These are phyloP conservation scores for Nemoura dubitans DNA, from an alignment of 2,888 invertebrate species.

Conservation along the genomic window DNA sequence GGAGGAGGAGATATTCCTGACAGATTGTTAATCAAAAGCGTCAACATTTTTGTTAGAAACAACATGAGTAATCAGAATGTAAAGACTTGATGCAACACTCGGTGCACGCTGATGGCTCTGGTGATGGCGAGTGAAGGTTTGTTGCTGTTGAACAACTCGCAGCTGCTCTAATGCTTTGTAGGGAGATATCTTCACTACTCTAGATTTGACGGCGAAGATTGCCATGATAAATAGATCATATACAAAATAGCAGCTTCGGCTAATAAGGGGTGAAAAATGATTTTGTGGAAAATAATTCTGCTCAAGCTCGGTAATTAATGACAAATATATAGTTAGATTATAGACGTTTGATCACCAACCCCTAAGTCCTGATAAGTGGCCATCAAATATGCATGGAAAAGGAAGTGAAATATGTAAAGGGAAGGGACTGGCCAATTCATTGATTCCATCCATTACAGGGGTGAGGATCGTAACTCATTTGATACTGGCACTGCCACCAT, in stretches of 20 bases:
- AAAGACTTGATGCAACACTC: not conserved
- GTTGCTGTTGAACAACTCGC: not conserved
- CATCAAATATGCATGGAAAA: not conserved
- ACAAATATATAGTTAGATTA: too few relatives aligned
- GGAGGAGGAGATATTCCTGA: constrained; percentile 16
- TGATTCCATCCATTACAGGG: not conserved
- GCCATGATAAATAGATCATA: too few relatives aligned
- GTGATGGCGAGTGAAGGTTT: not conserved
- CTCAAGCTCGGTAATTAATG: too few relatives aligned
- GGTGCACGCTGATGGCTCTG: not conserved
- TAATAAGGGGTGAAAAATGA: too few relatives aligned
- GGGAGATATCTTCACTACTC: too few relatives aligned
- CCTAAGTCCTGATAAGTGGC: not conserved
- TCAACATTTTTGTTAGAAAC: not conserved
- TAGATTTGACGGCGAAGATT: too few relatives aligned
- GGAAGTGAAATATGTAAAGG: not conserved
- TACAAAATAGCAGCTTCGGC: too few relatives aligned
- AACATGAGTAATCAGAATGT: constrained; percentile 7
- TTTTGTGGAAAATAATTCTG: too few relatives aligned
- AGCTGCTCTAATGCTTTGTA: too few relatives aligned
- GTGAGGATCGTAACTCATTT: constrained; percentile 31
- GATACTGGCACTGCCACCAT: constrained; percentile 1
- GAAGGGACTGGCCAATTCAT: not conserved
- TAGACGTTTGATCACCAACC: not conserved
- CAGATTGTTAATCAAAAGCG: constrained; percentile 16